phyloP scores from a whole-genome alignment of 2,888 invertebrate species.

The Eudemis profundana region DNA sequence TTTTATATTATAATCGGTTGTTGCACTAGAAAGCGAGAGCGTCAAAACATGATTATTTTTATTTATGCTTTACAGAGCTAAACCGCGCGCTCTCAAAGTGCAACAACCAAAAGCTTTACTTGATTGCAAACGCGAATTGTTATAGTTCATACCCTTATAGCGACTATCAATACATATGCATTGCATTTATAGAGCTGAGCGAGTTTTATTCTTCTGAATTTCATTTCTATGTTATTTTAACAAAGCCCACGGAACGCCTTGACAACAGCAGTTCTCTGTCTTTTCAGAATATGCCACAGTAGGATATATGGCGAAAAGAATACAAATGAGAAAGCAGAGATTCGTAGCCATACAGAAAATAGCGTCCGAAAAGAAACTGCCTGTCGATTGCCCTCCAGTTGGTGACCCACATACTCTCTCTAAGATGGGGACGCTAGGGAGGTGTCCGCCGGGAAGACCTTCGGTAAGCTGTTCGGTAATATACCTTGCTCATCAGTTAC shows the following conservation, averaged over 20 bases:
- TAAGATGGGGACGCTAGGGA: slow-evolving; percentile 91
- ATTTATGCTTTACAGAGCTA: background rate
- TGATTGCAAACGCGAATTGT: slow-evolving; percentile 15
- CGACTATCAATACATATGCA: slow-evolving; percentile 2
- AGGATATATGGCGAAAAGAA: slow-evolving; percentile 98
- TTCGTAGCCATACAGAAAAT: slow-evolving; percentile 96
- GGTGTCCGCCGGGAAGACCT: slow-evolving; percentile 82
- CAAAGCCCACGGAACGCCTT: slow-evolving; percentile 36
- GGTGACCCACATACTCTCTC: slow-evolving; percentile 88
- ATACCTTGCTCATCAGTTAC: slow-evolving; percentile 46
- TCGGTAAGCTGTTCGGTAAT: slow-evolving; percentile 77
- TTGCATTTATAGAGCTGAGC: slow-evolving; percentile 25
- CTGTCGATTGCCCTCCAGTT: slow-evolving; percentile 91
- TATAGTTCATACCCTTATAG: background rate
- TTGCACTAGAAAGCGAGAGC: background rate
- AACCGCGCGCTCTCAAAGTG: background rate
- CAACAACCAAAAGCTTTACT: background rate
- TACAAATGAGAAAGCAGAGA: slow-evolving; percentile 97
- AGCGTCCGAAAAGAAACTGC: slow-evolving; percentile 95
- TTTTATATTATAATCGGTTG: slow-evolving; percentile 50
- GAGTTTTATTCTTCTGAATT: background rate
- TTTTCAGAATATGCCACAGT: slow-evolving; percentile 98
- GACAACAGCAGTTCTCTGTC: slow-evolving; percentile 55
- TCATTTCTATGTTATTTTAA: background rate
- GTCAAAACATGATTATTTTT: background rate